Base-by-base conservation (phyloP, 2,888 invertebrate species). In the Lacanobia wlatinum region DNA sequence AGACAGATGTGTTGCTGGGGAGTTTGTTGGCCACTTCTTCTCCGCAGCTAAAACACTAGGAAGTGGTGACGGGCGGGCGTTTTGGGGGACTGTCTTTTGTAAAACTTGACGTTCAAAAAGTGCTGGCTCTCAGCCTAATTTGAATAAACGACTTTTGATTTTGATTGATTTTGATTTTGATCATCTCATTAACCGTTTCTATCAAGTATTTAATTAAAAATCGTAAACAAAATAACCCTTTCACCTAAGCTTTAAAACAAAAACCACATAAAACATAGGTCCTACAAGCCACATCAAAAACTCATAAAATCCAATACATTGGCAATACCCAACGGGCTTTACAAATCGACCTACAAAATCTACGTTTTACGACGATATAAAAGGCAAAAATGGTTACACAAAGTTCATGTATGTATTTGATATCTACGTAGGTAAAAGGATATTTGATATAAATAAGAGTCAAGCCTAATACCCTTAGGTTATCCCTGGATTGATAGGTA, bases 321-420 rank as follows among this genome's bases (percentile, higher is more conserved):
- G 38, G 38, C 43, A 68, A 72, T 66, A 64, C 53, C 59, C 55
- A 66, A 43, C 52, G 43, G 66, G 65, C 43, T 65, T 66, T 60
- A 82, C 73, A 78, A 80, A 82, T 82, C 83, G 80, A 64, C 69
- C 74, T 70, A 60, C 63, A n/a, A 60, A 80, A 78, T 80, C 69
- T 56, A 73, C 48, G 58, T 64, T 80, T 82, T 80, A 80, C 50
- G 83, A 65, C 56, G 55, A n/a, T 63, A 70, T 82, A 70, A 82
- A 70, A 64, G 14, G 56, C 55, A 61, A 72, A 80, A 82, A 78
- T 60, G 66, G 59, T 82, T 64, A 78, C 66, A 70, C 62, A 53
- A 72, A 77, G 59, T 82, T 69, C 82, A 62, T 68, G 53, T 3
- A 40, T 16, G 50, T 66, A 68, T 76, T 76, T 76, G 66, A 64